These are phyloP conservation scores for Epinephelus fuscoguttatus DNA, from an alignment of 2,113 vertebrate species.

Conservation along the genomic window DNA sequence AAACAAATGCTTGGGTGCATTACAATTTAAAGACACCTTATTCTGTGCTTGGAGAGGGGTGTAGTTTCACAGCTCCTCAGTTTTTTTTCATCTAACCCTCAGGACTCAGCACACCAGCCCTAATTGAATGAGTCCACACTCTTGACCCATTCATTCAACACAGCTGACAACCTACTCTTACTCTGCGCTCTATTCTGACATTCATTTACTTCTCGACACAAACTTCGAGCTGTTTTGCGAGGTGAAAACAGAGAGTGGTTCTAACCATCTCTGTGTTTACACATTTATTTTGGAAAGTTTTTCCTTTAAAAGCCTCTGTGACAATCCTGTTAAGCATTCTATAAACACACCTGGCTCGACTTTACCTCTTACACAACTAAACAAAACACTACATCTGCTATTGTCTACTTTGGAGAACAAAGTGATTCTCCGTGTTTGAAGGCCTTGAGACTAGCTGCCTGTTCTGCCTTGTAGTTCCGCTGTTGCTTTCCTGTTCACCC, in stretches of 20 bases:
- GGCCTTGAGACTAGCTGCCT: conserved; percentile 1
- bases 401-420: conserved; percentile 21
- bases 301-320: conserved; percentile 23
- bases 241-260: conserved; percentile 8
- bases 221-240: conserved; percentile 4
- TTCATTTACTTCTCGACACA: conserved; percentile 13
- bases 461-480: conserved; percentile 16
- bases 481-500: conserved; percentile 14
- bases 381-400: conserved; percentile 12
- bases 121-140: conserved; percentile 58
- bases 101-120: conserved; percentile 1
- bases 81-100: conserved; percentile 11
- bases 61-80: background rate
- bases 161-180: conserved; percentile 35
- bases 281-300: conserved; percentile 17
- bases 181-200: conserved; percentile 28
- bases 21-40: conserved; percentile 36
- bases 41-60: conserved; percentile 13
- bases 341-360: conserved; percentile 25
- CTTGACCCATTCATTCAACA: conserved; percentile 46
- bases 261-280: conserved; percentile 18
- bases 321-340: conserved; percentile 15
- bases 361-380: conserved; percentile 2
- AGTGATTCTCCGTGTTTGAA: conserved; percentile 24
- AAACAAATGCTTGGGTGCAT: conserved; percentile 31